Evolutionary conservation across 1,140 invertebrate genomes (phyloP), one percentile per base, ranked within the genome.

Genomic region (Sitodiplosis mosellana): DNA sequence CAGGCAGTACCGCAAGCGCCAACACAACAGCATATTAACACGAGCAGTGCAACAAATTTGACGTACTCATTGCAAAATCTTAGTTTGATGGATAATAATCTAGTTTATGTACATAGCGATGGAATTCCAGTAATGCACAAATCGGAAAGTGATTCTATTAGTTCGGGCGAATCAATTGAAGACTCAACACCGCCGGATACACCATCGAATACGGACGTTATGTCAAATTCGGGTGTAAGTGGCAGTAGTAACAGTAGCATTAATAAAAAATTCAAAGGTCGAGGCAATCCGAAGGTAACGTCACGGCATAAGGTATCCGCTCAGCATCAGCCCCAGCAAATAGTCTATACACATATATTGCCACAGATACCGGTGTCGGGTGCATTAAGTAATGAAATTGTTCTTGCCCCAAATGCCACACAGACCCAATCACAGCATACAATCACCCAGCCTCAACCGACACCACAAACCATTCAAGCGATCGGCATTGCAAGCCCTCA

Each of bases 11-110:
- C n/a, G n/a, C 57, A 46, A 65, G 62, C 38, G 55, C 58, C 18
- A 66, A 64, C 51, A 54, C 66, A 17, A 59, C 63, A 7, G 58
- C 65, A 64, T 45, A 59, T 63, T 48, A 49, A 59, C 46, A 60
- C 60, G 12, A 52, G 65, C 42, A 54, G 64, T 58, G 54, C 63
- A 63, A 14, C 53, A 14, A 51, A 33, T 18, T 40, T 56, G 15
- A 46, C 52, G 18, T 55, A 54, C 49, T 48, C 53, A 15, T 58
- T 64, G 55, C 61, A 64, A 45, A 63, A 55, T 37, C 60, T 63
- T 53, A 55, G n/a, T 18, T 19, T 50, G n/a, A 36, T 27, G 2
- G 45, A 41, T 18, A 43, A 27, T 19, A 33, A 27, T 40, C n/a
- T 20, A 46, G 46, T 5, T 42, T 41, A 27, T 38, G 49, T 27